A percentile compares a stretch with the other conserved stretches of the same genome.
These are phyloP conservation scores for Thomomys bottae DNA, from an alignment of 2,113 vertebrate species.

Conservation along the genomic window DNA sequence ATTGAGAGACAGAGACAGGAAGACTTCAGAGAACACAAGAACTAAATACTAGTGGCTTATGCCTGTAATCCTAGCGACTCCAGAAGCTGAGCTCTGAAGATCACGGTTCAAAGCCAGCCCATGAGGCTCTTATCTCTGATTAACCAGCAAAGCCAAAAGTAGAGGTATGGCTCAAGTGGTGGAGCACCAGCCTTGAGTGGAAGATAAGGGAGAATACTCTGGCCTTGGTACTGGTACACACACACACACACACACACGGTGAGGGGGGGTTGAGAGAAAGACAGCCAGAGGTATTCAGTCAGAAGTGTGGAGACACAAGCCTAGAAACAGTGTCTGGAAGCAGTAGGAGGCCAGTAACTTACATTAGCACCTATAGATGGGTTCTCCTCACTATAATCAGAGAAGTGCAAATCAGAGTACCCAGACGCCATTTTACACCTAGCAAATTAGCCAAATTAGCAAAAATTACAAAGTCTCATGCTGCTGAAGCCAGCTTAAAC, in stretches of 20 bases:
- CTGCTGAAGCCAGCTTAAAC: conserved; percentile 43
- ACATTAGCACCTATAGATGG: neutral
- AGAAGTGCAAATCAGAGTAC: conserved; percentile 4
- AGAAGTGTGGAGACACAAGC: neutral
- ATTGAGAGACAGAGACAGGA: neutral
- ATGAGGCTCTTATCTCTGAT: too few relatives aligned
- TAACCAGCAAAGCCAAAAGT: too few relatives aligned
- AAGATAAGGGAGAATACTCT: too few relatives aligned
- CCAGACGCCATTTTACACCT: conserved; percentile 45
- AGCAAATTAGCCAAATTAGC: conserved; percentile 66
- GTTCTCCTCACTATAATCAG: conserved; percentile 1
- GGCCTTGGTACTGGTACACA: too few relatives aligned
- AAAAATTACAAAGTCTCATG: conserved; percentile 17
- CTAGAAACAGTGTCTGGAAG: neutral
- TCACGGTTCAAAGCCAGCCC: too few relatives aligned
- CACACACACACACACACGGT: too few relatives aligned
- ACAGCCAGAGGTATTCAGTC: neutral
- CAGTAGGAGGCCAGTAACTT: neutral
- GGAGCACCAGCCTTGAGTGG: too few relatives aligned
- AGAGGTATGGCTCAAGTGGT: too few relatives aligned
- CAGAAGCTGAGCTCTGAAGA: too few relatives aligned
- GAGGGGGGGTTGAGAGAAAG: neutral
- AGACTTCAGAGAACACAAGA: neutral
- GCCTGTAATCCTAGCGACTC: too few relatives aligned
- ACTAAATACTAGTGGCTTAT: too few relatives aligned